Percentiles rank a stretch among this genome's conserved stretches.
Evolutionary conservation across 1,140 invertebrate species (phyloP).

Genomic region (Euwallacea similis): DNA sequence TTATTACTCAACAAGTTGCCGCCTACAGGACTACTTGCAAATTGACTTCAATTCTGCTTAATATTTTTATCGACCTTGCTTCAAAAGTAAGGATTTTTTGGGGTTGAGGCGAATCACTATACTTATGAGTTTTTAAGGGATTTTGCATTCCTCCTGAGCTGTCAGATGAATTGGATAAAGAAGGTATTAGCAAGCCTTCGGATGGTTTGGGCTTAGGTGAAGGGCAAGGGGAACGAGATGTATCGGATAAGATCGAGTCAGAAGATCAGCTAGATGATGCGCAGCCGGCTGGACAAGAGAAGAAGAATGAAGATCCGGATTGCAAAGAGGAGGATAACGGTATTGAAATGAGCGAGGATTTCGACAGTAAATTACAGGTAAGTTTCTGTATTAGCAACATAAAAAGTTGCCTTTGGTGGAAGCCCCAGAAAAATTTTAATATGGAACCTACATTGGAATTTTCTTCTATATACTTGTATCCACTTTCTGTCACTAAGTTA

Average conservation of each 20-base stretch:
- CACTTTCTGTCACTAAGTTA: too few relatives aligned
- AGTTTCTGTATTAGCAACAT: too few relatives aligned
- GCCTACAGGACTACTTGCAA: slow-evolving; percentile 79
- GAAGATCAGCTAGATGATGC: slow-evolving; percentile 95
- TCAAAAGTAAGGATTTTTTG: slow-evolving; percentile 64
- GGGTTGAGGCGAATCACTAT: neutral
- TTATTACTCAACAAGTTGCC: slow-evolving; percentile 74
- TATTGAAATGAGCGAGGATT: slow-evolving; percentile 92
- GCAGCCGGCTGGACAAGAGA: slow-evolving; percentile 70
- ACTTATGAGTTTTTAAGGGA: slow-evolving; percentile 60
- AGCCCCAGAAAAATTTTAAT: too few relatives aligned
- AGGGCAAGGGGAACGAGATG: slow-evolving; percentile 91
- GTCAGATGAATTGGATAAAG: slow-evolving; percentile 64
- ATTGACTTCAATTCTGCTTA: slow-evolving; percentile 79
- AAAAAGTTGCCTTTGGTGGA: too few relatives aligned
- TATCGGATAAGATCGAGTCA: slow-evolving; percentile 88
- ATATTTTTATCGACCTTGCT: slow-evolving; percentile 82
- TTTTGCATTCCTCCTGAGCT: slow-evolving; percentile 91
- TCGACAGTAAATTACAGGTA: slow-evolving; percentile 75
- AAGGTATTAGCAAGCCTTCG: slow-evolving; percentile 61
- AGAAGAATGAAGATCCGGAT: slow-evolving; percentile 75
- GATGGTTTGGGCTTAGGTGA: slow-evolving; percentile 87
- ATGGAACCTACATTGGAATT: too few relatives aligned
- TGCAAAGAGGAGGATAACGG: slow-evolving; percentile 91
- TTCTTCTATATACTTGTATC: too few relatives aligned